A percentile compares a stretch with the other conserved stretches of the same genome.
Conservation (phyloP, 2,113 vertebrate genomes). For the Pterocles burchelli region DNA sequence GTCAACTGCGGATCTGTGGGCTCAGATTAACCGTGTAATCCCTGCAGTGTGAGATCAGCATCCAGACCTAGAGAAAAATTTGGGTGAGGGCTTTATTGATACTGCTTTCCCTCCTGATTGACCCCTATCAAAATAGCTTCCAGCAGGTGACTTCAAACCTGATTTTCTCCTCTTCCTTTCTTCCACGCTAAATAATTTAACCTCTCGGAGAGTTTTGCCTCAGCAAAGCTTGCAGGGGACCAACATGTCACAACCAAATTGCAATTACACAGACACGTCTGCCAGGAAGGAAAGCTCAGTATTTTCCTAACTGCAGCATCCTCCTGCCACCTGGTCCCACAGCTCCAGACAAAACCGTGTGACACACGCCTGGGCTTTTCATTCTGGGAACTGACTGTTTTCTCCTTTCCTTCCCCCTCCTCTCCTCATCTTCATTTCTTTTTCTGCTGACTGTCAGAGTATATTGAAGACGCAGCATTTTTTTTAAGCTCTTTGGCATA, state of each 20-base stretch:
- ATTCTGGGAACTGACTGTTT: neutral
- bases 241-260: neutral
- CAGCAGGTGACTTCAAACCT: neutral
- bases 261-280: constrained; percentile 19
- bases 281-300: neutral
- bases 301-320: constrained; percentile 12
- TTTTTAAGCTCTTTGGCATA: neutral
- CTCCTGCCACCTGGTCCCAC: neutral
- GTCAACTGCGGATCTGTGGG: neutral
- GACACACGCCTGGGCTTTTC: neutral
- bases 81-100: neutral
- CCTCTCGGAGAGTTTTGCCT: neutral
- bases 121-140: neutral
- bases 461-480: neutral
- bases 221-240: neutral
- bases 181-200: neutral
- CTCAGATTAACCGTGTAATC: neutral
- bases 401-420: neutral
- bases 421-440: neutral
- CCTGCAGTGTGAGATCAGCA: neutral
- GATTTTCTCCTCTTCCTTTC: neutral
- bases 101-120: neutral
- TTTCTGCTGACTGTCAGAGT: neutral
- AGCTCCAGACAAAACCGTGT: neutral
- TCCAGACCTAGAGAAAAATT: neutral